These are phyloP conservation scores for Prionailurus viverrinus DNA, from an alignment of 2,113 vertebrate genomes.

Conservation along the genomic window DNA sequence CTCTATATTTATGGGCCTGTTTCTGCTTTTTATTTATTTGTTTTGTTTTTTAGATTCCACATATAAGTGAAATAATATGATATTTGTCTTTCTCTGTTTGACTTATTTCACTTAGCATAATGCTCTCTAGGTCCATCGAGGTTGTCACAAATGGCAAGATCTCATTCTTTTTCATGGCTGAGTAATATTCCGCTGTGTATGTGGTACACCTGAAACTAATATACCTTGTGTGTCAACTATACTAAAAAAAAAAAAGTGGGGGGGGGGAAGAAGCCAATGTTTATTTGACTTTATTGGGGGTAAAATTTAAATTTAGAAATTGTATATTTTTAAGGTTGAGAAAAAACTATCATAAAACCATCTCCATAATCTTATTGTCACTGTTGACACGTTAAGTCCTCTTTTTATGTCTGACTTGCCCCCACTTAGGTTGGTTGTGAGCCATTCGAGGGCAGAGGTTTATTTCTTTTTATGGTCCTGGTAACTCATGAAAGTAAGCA, in stretches of 20 bases:
- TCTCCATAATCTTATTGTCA: not conserved
- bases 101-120: not conserved
- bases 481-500: slow-evolving; percentile 42
- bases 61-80: not conserved
- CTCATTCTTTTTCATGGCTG: not conserved
- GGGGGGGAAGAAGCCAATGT: not conserved
- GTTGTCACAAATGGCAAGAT: not conserved
- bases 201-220: not conserved
- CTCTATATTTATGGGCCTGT: not conserved
- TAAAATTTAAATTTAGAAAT: not conserved
- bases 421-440: not conserved
- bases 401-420: not conserved
- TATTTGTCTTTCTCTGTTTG: not conserved
- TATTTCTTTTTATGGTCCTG: not conserved
- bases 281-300: not conserved
- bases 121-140: not conserved
- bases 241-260: not conserved
- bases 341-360: slow-evolving; percentile 10
- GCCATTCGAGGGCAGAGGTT: not conserved
- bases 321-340: not conserved
- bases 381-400: not conserved
- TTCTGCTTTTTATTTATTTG: not conserved
- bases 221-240: not conserved
- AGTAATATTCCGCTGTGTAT: not conserved
- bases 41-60: not conserved